These are phyloP conservation scores for Tortricodes alternella DNA, from an alignment of 2,888 invertebrate species.

Conservation along the genomic window DNA sequence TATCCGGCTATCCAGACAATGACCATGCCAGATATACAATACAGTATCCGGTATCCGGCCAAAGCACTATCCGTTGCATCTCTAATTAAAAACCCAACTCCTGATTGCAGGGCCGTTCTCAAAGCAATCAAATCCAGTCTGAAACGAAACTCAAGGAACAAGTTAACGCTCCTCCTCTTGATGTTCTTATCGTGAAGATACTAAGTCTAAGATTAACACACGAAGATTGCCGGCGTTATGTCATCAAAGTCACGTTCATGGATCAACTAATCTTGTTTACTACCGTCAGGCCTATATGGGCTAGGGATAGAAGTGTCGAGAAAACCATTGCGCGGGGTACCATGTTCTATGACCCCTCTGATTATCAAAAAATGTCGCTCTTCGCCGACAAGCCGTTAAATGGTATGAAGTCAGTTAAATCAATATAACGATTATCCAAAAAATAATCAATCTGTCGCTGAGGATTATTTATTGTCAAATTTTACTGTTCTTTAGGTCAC, in stretches of 20 bases:
- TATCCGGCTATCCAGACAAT: too few species aligned
- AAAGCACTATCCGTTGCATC: too few species aligned
- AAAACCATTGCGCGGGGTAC: conserved; percentile 45
- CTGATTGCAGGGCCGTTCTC: too few species aligned
- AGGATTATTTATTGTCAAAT: too few species aligned
- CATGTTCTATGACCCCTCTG: conserved; percentile 65
- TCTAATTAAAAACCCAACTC: too few species aligned
- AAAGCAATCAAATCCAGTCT: too few species aligned
- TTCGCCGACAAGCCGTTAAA: conserved; percentile 66
- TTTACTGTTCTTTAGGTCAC: too few species aligned
- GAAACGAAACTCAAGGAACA: conserved; percentile 33
- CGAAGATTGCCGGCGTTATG: conserved; percentile 44
- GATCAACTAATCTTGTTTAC: conserved; percentile 55
- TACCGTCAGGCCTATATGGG: conserved; percentile 47
- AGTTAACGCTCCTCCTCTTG: conserved; percentile 42
- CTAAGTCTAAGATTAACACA: conserved; percentile 50
- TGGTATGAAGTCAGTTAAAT: too few species aligned
- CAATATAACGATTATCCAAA: too few species aligned
- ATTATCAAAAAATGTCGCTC: conserved; percentile 67
- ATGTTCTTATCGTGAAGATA: conserved; percentile 51
- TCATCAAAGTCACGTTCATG: conserved; percentile 55
- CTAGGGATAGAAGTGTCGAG: conserved; percentile 38
- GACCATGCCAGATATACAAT: too few species aligned
- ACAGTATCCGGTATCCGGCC: too few species aligned
- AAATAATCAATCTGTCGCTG: too few species aligned